phyloP scores from a whole-genome alignment of 2,113 vertebrate genomes.

The Buteo buteo region DNA sequence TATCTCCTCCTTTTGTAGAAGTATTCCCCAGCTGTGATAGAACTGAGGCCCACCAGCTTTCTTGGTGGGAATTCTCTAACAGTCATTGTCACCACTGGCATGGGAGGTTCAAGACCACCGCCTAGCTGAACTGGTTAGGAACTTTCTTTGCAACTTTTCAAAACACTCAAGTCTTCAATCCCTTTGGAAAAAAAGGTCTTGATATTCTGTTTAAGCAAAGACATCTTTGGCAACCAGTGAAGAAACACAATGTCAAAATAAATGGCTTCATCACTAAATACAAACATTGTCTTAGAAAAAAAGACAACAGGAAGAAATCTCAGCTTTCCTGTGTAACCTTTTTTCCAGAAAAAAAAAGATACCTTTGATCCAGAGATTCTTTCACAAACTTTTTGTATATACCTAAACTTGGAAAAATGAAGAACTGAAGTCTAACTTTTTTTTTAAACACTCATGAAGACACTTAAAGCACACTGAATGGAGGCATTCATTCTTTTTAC shows the following conservation, averaged over 20 bases:
- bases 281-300: not conserved
- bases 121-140: not conserved
- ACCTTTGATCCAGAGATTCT: not conserved
- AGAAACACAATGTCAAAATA: not conserved
- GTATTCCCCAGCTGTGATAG: not conserved
- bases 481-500: not conserved
- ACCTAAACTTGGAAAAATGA: not conserved
- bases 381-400: not conserved
- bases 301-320: not conserved
- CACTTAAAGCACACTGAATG: not conserved
- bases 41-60: not conserved
- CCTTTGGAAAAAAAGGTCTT: not conserved
- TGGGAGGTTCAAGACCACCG: not conserved
- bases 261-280: not conserved
- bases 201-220: not conserved
- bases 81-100: too few relatives aligned
- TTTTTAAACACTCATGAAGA: not conserved
- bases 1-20: not conserved
- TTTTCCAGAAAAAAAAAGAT: not conserved
- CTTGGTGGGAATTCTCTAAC: not conserved
- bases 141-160: not conserved
- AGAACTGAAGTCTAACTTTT: not conserved
- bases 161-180: not conserved
- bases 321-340: not conserved
- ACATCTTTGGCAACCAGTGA: not conserved